A percentile compares a stretch with the other conserved stretches of the same genome.
These are phyloP conservation scores for Microchrysa polita DNA, from an alignment of 2,888 invertebrate genomes.

Conservation along the genomic window DNA sequence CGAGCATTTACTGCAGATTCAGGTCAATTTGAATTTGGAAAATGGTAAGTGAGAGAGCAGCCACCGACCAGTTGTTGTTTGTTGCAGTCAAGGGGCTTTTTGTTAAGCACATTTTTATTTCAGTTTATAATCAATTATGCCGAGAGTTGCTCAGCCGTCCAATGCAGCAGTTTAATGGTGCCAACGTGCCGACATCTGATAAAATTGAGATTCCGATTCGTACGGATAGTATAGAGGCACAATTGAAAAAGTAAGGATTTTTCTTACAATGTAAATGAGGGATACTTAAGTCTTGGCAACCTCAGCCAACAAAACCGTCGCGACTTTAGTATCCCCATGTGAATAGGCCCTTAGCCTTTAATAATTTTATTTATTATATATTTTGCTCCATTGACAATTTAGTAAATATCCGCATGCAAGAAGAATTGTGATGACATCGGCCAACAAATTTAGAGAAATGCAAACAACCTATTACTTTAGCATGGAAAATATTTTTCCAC, in stretches of 20 bases:
- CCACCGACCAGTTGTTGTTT: too few species aligned
- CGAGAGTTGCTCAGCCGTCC: slow-evolving; percentile 57
- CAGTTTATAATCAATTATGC: slow-evolving; percentile 59
- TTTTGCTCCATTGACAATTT: too few species aligned
- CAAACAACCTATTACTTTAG: slow-evolving; percentile 59
- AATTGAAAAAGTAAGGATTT: slow-evolving; percentile 58
- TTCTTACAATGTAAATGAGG: too few species aligned
- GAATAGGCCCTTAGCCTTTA: too few species aligned
- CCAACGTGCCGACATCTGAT: slow-evolving; percentile 57
- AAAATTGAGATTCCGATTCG: slow-evolving; percentile 59
- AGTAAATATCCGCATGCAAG: slow-evolving; percentile 60
- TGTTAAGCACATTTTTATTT: background rate
- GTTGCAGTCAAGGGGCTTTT: background rate
- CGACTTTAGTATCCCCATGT: background rate
- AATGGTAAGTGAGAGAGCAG: slow-evolving; percentile 48
- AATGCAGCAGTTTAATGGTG: slow-evolving; percentile 49
- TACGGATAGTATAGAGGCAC: slow-evolving; percentile 57
- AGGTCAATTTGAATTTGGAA: slow-evolving; percentile 60
- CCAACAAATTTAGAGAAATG: slow-evolving; percentile 57
- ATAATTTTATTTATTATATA: too few species aligned
- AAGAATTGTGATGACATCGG: slow-evolving; percentile 58
- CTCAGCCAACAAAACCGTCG: background rate
- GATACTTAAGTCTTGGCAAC: background rate
- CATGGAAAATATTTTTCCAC: slow-evolving; percentile 61
- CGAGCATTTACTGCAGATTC: slow-evolving; percentile 62